phyloP scores from a whole-genome alignment of 2,113 vertebrate species.

The Syngnathoides biaculeatus region DNA sequence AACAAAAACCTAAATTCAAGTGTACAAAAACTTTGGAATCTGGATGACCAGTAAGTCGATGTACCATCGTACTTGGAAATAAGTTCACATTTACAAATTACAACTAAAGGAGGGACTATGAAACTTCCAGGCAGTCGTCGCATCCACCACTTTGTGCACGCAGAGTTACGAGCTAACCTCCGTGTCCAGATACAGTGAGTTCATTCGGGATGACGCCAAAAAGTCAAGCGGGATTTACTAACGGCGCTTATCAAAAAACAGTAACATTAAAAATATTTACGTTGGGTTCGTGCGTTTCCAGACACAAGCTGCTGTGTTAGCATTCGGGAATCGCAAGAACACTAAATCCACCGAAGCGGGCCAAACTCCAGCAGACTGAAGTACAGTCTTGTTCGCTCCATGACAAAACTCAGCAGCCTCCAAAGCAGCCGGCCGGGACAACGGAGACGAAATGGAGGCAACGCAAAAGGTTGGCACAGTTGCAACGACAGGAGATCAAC shows the following conservation, averaged over 20 bases:
- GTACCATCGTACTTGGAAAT: not conserved
- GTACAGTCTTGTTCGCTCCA: constrained; percentile 25
- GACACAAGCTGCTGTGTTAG: constrained; percentile 3
- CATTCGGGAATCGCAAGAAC: constrained; percentile 22
- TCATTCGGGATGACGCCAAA: not conserved
- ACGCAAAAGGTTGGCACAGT: not conserved
- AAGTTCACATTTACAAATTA: not conserved
- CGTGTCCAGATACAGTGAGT: not conserved
- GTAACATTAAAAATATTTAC: not conserved
- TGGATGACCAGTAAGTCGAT: not conserved
- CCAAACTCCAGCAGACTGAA: constrained; percentile 38
- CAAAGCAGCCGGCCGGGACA: constrained; percentile 10
- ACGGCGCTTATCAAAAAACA: not conserved
- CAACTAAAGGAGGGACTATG: not conserved
- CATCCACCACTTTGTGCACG: not conserved
- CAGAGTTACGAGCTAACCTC: not conserved
- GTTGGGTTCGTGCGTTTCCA: not conserved
- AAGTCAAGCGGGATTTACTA: not conserved
- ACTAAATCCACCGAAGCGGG: constrained; percentile 24
- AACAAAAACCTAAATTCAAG: too few species aligned
- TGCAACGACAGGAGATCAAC: not conserved
- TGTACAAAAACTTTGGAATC: not conserved
- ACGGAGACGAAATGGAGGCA: not conserved
- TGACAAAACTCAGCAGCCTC: constrained; percentile 19
- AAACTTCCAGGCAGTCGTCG: not conserved